Percentiles rank a stretch among this genome's conserved stretches.
Evolutionary conservation across 2,797 vertebrate genomes (phyloP).

Genomic region (Selene dorsalis): DNA sequence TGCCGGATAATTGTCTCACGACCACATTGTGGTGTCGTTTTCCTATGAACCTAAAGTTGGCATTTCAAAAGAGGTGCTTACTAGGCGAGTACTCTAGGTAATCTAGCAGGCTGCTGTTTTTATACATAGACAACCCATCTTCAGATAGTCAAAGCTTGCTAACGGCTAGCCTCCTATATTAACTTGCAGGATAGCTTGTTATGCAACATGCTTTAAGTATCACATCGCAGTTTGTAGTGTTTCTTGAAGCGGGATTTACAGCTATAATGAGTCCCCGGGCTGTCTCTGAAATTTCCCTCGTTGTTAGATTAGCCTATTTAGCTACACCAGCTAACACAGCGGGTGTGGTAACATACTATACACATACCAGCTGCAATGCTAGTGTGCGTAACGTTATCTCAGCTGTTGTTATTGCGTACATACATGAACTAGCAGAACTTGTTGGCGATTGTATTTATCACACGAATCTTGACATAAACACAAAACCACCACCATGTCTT

Average conservation of each 20-base stretch:
- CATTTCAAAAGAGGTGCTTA: rapidly evolving
- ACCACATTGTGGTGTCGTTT: background rate
- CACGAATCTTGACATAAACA: too few relatives aligned
- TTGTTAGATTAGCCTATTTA: conserved; percentile 8
- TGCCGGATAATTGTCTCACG: background rate
- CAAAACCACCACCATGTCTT: too few relatives aligned
- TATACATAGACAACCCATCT: background rate
- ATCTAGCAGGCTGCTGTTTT: background rate
- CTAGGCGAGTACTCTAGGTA: too few relatives aligned
- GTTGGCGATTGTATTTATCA: background rate
- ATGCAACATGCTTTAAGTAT: conserved; percentile 44
- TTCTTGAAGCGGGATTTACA: background rate
- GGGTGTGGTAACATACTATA: background rate
- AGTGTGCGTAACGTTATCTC: background rate
- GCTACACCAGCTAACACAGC: background rate
- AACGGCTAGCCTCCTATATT: conserved; percentile 28
- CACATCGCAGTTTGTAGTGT: background rate
- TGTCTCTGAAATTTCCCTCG: too few relatives aligned
- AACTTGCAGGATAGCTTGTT: conserved; percentile 24
- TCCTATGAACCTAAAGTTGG: background rate
- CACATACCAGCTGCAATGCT: background rate
- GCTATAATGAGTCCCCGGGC: too few relatives aligned
- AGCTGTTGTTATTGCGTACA: background rate
- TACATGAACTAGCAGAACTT: background rate
- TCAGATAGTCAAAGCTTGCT: background rate